These are phyloP conservation scores for Ctenosaura bakeri DNA, from an alignment of 2,797 vertebrate species.

Conservation along the genomic window DNA sequence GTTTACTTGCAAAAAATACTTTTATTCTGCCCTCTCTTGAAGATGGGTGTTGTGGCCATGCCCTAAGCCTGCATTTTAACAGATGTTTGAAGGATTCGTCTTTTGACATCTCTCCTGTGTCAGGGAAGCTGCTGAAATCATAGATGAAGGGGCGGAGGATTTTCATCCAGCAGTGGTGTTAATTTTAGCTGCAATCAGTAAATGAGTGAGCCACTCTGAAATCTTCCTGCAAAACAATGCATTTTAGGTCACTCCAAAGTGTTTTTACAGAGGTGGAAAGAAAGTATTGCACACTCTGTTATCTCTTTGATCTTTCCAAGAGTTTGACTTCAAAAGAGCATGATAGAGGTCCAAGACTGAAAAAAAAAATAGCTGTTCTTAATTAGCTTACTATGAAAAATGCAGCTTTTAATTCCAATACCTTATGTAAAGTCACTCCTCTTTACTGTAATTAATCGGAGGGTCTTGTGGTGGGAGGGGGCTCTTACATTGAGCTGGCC, in stretches of 20 bases:
- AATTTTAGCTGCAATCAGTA: neutral
- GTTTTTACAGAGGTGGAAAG: neutral
- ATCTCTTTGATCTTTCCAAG: neutral
- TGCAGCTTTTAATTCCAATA: neutral
- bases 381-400: neutral
- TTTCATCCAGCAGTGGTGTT: neutral
- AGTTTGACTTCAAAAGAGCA: conserved; percentile 5
- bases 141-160: neutral
- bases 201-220: neutral
- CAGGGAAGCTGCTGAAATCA: no score
- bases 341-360: neutral
- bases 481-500: neutral
- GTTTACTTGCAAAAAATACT: neutral
- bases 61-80: neutral
- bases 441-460: neutral
- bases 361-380: neutral
- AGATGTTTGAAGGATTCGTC: neutral
- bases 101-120: neutral
- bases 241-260: neutral
- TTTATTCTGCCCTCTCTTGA: neutral
- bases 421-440: neutral
- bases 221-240: neutral
- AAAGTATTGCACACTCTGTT: neutral
- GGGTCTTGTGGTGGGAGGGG: neutral
- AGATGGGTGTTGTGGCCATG: neutral